Evolutionary conservation across 2,113 vertebrate genomes (phyloP).

Genomic region (Xiphias gladius): DNA sequence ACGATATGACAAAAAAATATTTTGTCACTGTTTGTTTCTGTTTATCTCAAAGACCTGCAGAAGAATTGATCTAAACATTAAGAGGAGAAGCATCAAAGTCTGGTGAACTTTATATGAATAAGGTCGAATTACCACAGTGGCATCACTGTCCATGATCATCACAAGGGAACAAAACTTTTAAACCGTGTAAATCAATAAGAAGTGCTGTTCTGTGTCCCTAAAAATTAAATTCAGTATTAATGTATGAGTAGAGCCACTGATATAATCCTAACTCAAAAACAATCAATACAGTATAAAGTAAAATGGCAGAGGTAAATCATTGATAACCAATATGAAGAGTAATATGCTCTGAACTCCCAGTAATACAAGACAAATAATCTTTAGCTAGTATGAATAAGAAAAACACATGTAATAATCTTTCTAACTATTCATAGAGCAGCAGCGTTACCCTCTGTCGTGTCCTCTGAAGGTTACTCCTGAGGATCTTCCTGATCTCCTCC

Average conservation of each 20-base stretch:
- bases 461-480: slow-evolving; percentile 94
- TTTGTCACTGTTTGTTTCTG: background rate
- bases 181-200: background rate
- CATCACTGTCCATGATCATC: background rate
- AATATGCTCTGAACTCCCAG: background rate
- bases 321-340: background rate
- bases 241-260: background rate
- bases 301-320: background rate
- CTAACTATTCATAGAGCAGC: background rate
- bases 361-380: background rate
- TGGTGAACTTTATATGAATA: background rate
- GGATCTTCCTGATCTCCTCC: slow-evolving; percentile 97
- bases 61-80: background rate
- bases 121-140: background rate
- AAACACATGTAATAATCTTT: background rate
- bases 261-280: background rate
- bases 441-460: slow-evolving; percentile 93
- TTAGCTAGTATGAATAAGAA: background rate
- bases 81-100: background rate
- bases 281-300: slow-evolving; percentile 29
- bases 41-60: background rate
- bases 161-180: background rate
- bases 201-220: background rate
- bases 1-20: background rate
- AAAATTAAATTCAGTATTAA: background rate